Percentiles rank a stretch among this genome's conserved stretches.
phyloP scores from a whole-genome alignment of 64 coral and sea anemone species.

The Montipora cactus region DNA sequence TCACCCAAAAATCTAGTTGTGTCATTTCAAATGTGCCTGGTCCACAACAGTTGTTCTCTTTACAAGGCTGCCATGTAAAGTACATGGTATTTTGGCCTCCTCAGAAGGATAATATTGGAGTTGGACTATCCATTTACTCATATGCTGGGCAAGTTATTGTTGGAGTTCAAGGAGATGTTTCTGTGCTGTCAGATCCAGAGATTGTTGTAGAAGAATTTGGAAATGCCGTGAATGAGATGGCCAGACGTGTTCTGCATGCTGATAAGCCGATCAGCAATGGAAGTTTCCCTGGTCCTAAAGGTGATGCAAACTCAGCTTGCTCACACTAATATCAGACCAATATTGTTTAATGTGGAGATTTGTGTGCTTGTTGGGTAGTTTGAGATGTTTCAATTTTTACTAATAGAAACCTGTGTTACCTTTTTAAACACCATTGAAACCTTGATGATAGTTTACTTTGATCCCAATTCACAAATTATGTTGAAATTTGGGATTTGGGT shows the following conservation, averaged over 20 bases:
- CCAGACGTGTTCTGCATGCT: constrained; percentile 41
- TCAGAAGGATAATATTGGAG: constrained; percentile 76
- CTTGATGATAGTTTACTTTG: too few relatives aligned
- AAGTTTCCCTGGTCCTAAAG: not conserved
- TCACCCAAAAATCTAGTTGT: constrained; percentile 71
- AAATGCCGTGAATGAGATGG: constrained; percentile 66
- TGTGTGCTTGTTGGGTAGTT: not conserved
- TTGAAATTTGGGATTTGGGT: too few relatives aligned
- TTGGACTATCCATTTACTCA: constrained; percentile 82
- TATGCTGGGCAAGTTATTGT: constrained; percentile 85
- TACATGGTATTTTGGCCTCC: constrained; percentile 86
- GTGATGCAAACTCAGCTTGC: not conserved
- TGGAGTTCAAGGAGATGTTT: constrained; percentile 77
- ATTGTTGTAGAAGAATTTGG: constrained; percentile 75
- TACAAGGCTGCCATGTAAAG: constrained; percentile 52
- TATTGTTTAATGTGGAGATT: not conserved
- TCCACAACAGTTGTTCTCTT: constrained; percentile 47
- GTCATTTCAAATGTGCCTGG: constrained; percentile 98
- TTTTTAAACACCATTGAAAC: too few relatives aligned
- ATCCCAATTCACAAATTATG: too few relatives aligned
- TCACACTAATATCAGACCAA: too few relatives aligned
- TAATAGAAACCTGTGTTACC: too few relatives aligned
- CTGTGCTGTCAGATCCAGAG: constrained; percentile 77
- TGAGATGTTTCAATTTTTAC: too few relatives aligned
- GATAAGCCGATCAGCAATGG: not conserved